Evolutionary conservation across 1,140 invertebrate species (phyloP).

Genomic region (Augochlora pura): DNA sequence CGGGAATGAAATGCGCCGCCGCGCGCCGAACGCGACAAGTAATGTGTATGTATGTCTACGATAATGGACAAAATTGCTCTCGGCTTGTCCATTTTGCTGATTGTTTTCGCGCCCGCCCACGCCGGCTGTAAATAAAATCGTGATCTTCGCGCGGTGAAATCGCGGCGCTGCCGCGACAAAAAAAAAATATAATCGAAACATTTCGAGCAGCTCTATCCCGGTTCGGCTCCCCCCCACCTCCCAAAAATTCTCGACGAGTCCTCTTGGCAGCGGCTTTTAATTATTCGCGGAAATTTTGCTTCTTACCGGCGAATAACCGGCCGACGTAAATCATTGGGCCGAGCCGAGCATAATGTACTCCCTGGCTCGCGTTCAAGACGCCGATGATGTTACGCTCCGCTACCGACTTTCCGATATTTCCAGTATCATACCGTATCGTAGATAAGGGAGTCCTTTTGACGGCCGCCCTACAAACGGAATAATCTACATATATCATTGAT

Average conservation of each 20-base stretch:
- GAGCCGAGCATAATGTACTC: constrained; percentile 24
- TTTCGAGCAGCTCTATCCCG: no score
- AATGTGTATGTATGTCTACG: constrained; percentile 28
- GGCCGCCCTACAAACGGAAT: neutral
- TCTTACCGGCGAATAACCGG: neutral
- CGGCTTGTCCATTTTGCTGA: constrained; percentile 34
- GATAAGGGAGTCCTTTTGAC: constrained; percentile 12
- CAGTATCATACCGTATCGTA: neutral
- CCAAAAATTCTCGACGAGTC: no score
- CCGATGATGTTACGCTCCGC: constrained; percentile 15
- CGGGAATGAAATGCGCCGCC: constrained; percentile 15
- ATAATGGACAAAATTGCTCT: constrained; percentile 45
- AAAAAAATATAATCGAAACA: no score
- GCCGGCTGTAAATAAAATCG: neutral
- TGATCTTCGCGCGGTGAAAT: no score
- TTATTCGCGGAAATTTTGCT: constrained; percentile 7
- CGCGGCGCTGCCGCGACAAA: no score
- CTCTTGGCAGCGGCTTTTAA: neutral
- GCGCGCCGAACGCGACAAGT: neutral
- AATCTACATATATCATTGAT: neutral
- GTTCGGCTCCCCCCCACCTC: no score
- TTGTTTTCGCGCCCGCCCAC: constrained; percentile 31
- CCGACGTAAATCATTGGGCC: constrained; percentile 2
- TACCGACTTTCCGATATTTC: constrained; percentile 3
- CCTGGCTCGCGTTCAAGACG: constrained; percentile 27